Evolutionary conservation across 2,113 vertebrate species (phyloP), one percentile per base, ranked within the genome.

Genomic region (Hippocampus abdominalis): DNA sequence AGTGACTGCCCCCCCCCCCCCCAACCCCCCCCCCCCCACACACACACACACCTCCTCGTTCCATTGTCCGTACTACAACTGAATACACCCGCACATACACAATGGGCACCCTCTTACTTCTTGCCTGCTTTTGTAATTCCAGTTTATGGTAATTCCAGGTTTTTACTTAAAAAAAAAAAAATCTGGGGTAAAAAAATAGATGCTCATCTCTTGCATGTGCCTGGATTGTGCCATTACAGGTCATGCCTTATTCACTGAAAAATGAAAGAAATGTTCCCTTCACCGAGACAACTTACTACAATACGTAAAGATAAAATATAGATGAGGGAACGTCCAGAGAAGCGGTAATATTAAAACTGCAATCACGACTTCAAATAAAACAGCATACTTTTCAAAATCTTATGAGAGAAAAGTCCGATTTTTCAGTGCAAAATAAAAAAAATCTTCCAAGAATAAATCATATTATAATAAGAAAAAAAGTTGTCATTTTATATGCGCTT

Each of bases 11-110:
- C 88, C 89, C 91, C 84, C 69, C 80, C n/a, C 29, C 32, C 70
- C 88, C 84, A 87, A 88, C 91, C 84, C 69, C 80, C n/a, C 29
- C 32, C 70, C 83, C 48, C 12, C 16, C 46, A 3, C 46, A 42
- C 40, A 42, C 48, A 20, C 48, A 16, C 3, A 16, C 57, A 20
- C 57, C 84, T 87, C 84, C 82, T 85, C 72, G 63, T 86, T 84
- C 81, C 85, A 91, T 86, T 92, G 91, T 91, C 84, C 85, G 87
- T 80, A 78, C 78, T 81, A 85, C 79, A 83, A 79, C 81, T 85
- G 80, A 79, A 86, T 85, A 82, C 77, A 82, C 76, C 12, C 9
- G 11, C 20, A 63, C 13, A 46, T 23, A 81, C 75, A 88, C 85
- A 87, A 84, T 83, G 73, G 79, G 71, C 75, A 71, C 80, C 79